phyloP scores from a whole-genome alignment of 2,888 invertebrate species.

The Thymelicus lineola region DNA sequence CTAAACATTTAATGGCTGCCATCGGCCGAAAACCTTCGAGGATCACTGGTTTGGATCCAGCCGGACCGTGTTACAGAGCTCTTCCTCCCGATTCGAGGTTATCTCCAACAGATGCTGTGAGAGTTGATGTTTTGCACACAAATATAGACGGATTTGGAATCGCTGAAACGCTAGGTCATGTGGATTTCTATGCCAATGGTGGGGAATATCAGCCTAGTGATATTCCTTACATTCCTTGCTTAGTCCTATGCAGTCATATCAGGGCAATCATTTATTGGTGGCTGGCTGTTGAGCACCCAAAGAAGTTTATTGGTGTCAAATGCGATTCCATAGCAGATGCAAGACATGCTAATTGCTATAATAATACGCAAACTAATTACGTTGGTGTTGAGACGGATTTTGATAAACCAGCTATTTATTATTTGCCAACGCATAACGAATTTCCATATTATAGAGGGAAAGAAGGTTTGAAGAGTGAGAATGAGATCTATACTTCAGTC shows the following conservation, averaged over 20 bases:
- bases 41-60: conserved; percentile 73
- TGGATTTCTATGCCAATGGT: conserved; percentile 75
- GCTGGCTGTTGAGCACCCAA: conserved; percentile 73
- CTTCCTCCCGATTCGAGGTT: conserved; percentile 59
- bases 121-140: conserved; percentile 71
- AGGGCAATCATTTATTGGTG: conserved; percentile 71
- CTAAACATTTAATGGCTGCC: conserved; percentile 64
- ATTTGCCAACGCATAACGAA: conserved; percentile 67
- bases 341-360: conserved; percentile 67
- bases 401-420: conserved; percentile 65
- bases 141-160: conserved; percentile 80
- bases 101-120: conserved; percentile 57
- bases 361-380: conserved; percentile 63
- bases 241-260: conserved; percentile 70
- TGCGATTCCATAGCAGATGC: conserved; percentile 73
- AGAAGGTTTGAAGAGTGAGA: conserved; percentile 66
- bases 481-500: conserved; percentile 66
- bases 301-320: conserved; percentile 67
- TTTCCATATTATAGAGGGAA: conserved; percentile 73
- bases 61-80: conserved; percentile 73
- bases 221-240: conserved; percentile 67
- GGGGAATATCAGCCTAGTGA: conserved; percentile 76
- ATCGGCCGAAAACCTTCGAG: conserved; percentile 68
- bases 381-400: conserved; percentile 68
- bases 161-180: conserved; percentile 69